Evolutionary conservation across 2,797 vertebrate genomes (phyloP).

Genomic region (Muscicapa striata): DNA sequence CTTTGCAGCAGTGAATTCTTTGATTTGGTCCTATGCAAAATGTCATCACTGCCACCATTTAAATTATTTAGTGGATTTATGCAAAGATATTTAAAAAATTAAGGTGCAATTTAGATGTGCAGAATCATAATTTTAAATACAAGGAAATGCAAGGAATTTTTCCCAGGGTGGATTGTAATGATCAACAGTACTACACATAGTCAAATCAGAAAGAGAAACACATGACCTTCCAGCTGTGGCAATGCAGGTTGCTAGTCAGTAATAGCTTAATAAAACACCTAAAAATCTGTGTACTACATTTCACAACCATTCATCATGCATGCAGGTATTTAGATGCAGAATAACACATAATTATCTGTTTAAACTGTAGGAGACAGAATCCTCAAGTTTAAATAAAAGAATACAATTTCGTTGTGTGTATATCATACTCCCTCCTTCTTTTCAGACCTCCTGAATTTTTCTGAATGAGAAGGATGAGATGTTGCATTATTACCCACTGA

Average conservation of each 20-base stretch:
- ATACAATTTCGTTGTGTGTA: fast-evolving
- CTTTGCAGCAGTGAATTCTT: not conserved
- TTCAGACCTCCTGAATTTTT: not conserved
- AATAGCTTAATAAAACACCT: not conserved
- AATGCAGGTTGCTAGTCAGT: not conserved
- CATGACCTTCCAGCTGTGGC: not conserved
- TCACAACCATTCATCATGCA: not conserved
- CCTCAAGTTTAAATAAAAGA: not conserved
- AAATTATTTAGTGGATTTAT: not conserved
- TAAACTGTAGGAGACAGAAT: not conserved
- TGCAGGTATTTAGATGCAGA: not conserved
- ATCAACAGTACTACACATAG: not conserved
- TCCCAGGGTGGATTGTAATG: fast-evolving
- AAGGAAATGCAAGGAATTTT: not conserved
- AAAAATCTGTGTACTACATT: not conserved
- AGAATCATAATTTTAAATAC: not conserved
- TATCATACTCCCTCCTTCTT: not conserved
- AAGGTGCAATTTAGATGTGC: not conserved
- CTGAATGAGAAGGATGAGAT: not conserved
- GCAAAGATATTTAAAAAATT: not conserved
- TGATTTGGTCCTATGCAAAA: not conserved
- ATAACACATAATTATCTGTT: not conserved
- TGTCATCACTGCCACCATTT: not conserved
- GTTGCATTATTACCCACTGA: not conserved
- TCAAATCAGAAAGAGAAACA: not conserved